Evolutionary conservation across 2,113 vertebrate genomes (phyloP).

Genomic region (Xiphophorus couchianus): DNA sequence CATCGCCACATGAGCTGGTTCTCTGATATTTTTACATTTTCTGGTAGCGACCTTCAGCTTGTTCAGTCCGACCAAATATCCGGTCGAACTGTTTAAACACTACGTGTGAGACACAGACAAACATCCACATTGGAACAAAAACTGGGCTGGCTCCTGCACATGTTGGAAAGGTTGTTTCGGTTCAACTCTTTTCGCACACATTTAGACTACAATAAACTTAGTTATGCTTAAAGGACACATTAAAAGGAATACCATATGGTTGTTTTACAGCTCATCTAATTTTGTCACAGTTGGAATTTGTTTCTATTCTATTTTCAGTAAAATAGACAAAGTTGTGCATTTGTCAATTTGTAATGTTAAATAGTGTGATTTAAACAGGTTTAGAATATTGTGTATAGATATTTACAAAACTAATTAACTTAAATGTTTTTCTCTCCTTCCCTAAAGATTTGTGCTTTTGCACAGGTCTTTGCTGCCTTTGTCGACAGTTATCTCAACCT

Average conservation of each 20-base stretch:
- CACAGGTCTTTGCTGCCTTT: no score
- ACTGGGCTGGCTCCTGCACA: background rate
- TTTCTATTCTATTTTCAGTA: no score
- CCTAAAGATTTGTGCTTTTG: no score
- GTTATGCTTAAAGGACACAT: background rate
- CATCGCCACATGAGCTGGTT: background rate
- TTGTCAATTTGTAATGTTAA: no score
- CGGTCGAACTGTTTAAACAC: constrained; percentile 55
- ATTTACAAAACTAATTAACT: no score
- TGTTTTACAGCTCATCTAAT: background rate
- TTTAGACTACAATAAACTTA: constrained; percentile 7
- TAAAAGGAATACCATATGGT: background rate
- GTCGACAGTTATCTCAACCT: no score
- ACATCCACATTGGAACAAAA: constrained; percentile 28
- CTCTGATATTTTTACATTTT: background rate
- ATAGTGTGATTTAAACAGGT: no score
- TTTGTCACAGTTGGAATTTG: no score
- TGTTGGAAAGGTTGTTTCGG: constrained; percentile 1
- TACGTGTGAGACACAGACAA: constrained; percentile 21
- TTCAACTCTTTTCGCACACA: background rate
- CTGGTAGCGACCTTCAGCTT: constrained; percentile 40
- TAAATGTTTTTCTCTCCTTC: no score
- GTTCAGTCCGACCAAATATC: constrained; percentile 32
- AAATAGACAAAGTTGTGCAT: no score
- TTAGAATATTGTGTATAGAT: no score